Evolutionary conservation across 2,797 vertebrate genomes (phyloP).

Genomic region (Enteromius anoplus): DNA sequence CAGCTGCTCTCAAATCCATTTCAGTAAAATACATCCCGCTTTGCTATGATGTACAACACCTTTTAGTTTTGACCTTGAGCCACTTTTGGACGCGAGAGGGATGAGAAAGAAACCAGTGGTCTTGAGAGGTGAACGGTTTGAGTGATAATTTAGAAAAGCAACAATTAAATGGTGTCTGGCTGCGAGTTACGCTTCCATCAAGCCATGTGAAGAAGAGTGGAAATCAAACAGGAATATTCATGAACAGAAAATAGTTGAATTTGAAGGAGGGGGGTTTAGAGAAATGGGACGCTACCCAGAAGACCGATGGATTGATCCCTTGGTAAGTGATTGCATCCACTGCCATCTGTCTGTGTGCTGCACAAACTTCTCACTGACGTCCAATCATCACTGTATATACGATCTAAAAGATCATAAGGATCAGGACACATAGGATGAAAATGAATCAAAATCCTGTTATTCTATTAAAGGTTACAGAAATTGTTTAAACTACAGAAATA

Average conservation of each 20-base stretch:
- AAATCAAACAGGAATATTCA: constrained; percentile 31
- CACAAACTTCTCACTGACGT: too few species aligned
- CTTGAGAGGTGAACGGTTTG: not conserved
- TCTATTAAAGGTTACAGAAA: too few species aligned
- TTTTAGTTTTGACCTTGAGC: not conserved
- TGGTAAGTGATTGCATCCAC: too few species aligned
- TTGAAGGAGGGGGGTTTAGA: too few species aligned
- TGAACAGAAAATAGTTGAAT: not conserved
- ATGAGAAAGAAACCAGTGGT: not conserved
- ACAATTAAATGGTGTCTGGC: not conserved
- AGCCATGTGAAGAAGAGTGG: not conserved
- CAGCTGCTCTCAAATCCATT: not conserved
- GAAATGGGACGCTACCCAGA: too few species aligned
- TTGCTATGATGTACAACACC: not conserved
- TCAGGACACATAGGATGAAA: too few species aligned
- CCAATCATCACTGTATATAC: too few species aligned
- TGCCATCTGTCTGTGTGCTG: too few species aligned
- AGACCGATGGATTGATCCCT: too few species aligned
- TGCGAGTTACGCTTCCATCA: not conserved
- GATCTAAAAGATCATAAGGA: too few species aligned
- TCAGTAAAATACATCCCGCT: not conserved
- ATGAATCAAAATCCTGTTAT: too few species aligned
- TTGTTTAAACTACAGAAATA: too few species aligned
- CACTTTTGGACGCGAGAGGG: not conserved
- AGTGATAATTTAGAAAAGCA: not conserved